A percentile compares a stretch with the other conserved stretches of the same genome.
phyloP scores from a whole-genome alignment of 2,888 invertebrate genomes.

The Aradus depressus region DNA sequence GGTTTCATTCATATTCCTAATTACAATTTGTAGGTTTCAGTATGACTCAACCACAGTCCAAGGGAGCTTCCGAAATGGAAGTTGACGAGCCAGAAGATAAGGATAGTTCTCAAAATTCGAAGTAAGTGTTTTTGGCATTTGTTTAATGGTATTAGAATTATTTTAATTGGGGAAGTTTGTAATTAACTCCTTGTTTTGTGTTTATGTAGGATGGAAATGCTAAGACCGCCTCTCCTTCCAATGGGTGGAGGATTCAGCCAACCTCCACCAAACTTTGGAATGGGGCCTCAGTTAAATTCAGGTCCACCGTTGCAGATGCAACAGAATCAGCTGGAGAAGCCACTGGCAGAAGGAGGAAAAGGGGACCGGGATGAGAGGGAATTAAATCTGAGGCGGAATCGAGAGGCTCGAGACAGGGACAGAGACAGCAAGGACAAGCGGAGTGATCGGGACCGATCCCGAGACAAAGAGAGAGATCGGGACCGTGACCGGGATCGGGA shows the following conservation, averaged over 20 bases:
- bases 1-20: too few species aligned
- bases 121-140: not conserved
- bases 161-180: not conserved
- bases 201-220: constrained; percentile 11
- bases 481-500: constrained; percentile 1
- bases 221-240: not conserved
- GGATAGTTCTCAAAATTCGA: constrained; percentile 7
- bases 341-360: not conserved
- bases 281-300: not conserved
- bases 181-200: constrained; percentile 1
- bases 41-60: too few species aligned
- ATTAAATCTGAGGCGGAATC: not conserved
- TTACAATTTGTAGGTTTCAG: too few species aligned
- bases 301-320: not conserved
- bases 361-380: not conserved
- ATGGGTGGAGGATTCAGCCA: constrained; percentile 3
- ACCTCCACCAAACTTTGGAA: constrained; percentile 9
- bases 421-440: constrained; percentile 13
- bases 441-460: constrained; percentile 4
- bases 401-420: constrained; percentile 10
- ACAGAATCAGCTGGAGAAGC: not conserved
- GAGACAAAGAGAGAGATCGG: constrained; percentile 1
- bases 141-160: not conserved
- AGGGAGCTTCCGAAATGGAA: constrained; percentile 24
- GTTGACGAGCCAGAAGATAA: constrained; percentile 23